phyloP scores from a whole-genome alignment of 35 echinoderm and acorn worm genomes.

The Patiria miniata region DNA sequence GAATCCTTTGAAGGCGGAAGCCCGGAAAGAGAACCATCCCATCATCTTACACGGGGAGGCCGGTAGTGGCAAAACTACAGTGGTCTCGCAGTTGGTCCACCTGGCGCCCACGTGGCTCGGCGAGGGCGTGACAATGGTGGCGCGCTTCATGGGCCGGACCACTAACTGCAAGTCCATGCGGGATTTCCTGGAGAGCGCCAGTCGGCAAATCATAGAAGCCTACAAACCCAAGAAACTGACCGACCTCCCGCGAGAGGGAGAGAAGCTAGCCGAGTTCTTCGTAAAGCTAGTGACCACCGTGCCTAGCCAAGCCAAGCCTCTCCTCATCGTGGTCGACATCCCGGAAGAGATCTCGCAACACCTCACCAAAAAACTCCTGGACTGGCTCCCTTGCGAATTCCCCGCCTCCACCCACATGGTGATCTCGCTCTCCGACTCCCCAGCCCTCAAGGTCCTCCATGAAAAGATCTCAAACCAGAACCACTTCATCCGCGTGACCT shows the following conservation, averaged over 20 bases:
- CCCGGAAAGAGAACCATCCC: constrained; percentile 60
- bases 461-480: constrained; percentile 74
- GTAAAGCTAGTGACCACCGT: constrained; percentile 75
- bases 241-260: constrained; percentile 64
- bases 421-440: constrained; percentile 71
- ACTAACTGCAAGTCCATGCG: constrained; percentile 75
- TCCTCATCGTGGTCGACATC: constrained; percentile 85
- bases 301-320: constrained; percentile 52
- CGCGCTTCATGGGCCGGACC: constrained; percentile 76
- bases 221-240: constrained; percentile 74
- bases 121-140: constrained; percentile 65
- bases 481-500: constrained; percentile 83
- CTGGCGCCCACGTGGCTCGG: constrained; percentile 87
- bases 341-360: constrained; percentile 55
- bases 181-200: constrained; percentile 78
- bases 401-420: constrained; percentile 68
- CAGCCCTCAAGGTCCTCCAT: constrained; percentile 72
- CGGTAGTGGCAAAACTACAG: constrained; percentile 87
- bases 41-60: constrained; percentile 83
- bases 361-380: constrained; percentile 65
- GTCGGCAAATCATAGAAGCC: constrained; percentile 79
- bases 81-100: constrained; percentile 77
- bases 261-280: constrained; percentile 76
- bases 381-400: constrained; percentile 83
- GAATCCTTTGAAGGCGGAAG: constrained; percentile 41